These are phyloP conservation scores for Rhorus exstirpatorius DNA, from an alignment of 2,888 invertebrate species.

Conservation along the genomic window DNA sequence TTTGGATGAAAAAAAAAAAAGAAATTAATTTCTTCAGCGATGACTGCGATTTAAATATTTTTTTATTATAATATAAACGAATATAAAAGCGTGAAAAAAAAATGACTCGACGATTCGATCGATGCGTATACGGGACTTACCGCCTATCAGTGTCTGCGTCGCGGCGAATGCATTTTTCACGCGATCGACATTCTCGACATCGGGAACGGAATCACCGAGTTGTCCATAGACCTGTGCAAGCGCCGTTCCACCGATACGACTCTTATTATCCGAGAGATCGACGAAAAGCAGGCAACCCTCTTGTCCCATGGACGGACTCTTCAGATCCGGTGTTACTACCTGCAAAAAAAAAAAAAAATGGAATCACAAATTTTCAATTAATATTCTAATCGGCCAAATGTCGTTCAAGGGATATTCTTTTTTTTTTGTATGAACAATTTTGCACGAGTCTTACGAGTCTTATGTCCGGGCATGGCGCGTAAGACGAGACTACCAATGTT, in stretches of 20 bases:
- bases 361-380: neutral
- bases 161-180: conserved; percentile 93
- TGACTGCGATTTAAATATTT: too few relatives aligned
- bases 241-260: conserved; percentile 96
- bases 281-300: conserved; percentile 92
- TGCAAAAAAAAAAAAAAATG: conserved; percentile 61
- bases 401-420: neutral
- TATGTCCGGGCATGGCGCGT: conserved; percentile 97
- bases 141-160: conserved; percentile 94
- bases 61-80: too few relatives aligned
- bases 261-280: conserved; percentile 91
- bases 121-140: too few relatives aligned
- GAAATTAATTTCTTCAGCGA: too few relatives aligned
- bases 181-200: conserved; percentile 90
- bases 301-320: conserved; percentile 88
- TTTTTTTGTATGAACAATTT: conserved; percentile 3
- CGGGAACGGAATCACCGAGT: conserved; percentile 93
- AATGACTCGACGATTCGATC: too few relatives aligned
- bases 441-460: conserved; percentile 86
- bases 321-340: conserved; percentile 96
- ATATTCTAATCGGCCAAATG: too few relatives aligned
- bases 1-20: too few relatives aligned
- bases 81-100: too few relatives aligned
- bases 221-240: conserved; percentile 96
- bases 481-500: conserved; percentile 97